Percentiles rank a stretch among this genome's conserved stretches.
These are phyloP conservation scores for Cataglyphis livida DNA, from an alignment of 2,888 invertebrate genomes.

Conservation along the genomic window DNA sequence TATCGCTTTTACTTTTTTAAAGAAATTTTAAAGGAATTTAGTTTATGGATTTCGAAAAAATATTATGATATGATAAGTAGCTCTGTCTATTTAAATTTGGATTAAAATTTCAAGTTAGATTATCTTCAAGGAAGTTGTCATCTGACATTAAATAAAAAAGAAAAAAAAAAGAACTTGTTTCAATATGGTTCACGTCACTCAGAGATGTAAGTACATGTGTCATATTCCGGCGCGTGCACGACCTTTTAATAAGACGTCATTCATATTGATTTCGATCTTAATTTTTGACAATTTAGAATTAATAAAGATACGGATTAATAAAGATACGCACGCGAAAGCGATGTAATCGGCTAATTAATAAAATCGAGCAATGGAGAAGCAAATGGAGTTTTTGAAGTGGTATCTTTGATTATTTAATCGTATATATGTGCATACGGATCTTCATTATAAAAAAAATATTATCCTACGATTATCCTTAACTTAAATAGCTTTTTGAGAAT, in stretches of 20 bases:
- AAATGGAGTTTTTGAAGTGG: background rate
- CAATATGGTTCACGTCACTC: background rate
- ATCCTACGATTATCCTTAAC: background rate
- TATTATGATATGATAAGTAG: background rate
- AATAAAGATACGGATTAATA: background rate
- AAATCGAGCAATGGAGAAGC: background rate
- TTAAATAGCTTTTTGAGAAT: background rate
- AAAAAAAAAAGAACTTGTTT: background rate
- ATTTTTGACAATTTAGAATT: background rate
- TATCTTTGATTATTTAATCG: background rate
- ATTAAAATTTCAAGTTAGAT: background rate
- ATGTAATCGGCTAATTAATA: background rate
- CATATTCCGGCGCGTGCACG: slow-evolving; percentile 13
- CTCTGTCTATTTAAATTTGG: background rate
- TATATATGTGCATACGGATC: background rate
- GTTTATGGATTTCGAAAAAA: background rate
- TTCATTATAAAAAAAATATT: background rate
- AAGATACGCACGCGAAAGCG: background rate
- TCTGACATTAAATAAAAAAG: background rate
- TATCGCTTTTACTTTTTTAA: background rate
- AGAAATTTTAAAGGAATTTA: background rate
- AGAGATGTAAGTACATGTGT: background rate
- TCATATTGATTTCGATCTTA: background rate
- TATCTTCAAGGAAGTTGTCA: too few relatives aligned
- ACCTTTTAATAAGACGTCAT: slow-evolving; percentile 22